These are phyloP conservation scores for Amphiprion clarkii DNA, from an alignment of 2,797 vertebrate species.

Conservation along the genomic window DNA sequence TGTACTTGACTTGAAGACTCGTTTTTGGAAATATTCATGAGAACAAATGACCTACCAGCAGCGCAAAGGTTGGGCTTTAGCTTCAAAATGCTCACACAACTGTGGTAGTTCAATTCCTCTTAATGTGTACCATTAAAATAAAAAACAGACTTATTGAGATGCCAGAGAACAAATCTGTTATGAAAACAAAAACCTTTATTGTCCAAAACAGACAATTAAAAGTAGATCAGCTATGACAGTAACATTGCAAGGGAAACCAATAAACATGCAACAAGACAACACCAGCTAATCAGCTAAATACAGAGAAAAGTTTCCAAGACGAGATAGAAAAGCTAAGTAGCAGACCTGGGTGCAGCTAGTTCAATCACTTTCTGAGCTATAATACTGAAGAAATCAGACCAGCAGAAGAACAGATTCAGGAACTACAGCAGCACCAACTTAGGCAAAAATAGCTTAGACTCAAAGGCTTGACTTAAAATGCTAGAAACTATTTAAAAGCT, in stretches of 20 bases:
- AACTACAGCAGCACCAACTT: background rate
- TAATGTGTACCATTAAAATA: background rate
- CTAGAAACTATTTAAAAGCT: background rate
- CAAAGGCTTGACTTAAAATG: too few species aligned
- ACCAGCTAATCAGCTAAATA: slow-evolving; percentile 67
- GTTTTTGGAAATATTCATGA: too few species aligned
- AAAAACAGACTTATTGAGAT: background rate
- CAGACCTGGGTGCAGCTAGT: slow-evolving; percentile 41
- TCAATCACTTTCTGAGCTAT: slow-evolving; percentile 9
- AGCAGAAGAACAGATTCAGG: background rate
- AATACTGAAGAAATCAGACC: slow-evolving; percentile 24
- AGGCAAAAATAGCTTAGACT: too few species aligned
- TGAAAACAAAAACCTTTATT: slow-evolving; percentile 80
- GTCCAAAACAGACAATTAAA: slow-evolving; percentile 72
- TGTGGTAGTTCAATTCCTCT: background rate
- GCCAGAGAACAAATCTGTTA: slow-evolving; percentile 27
- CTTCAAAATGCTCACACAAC: too few species aligned
- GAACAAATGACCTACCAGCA: too few species aligned
- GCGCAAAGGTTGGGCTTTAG: too few species aligned
- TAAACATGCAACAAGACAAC: slow-evolving; percentile 79
- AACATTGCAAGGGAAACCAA: slow-evolving; percentile 51
- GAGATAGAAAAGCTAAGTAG: slow-evolving; percentile 59
- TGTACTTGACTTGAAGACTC: too few species aligned
- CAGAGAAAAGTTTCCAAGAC: slow-evolving; percentile 55
- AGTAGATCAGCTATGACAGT: slow-evolving; percentile 57